A percentile compares a stretch with the other conserved stretches of the same genome.
Conservation (phyloP, 2,113 vertebrate genomes). For the Parus major region DNA sequence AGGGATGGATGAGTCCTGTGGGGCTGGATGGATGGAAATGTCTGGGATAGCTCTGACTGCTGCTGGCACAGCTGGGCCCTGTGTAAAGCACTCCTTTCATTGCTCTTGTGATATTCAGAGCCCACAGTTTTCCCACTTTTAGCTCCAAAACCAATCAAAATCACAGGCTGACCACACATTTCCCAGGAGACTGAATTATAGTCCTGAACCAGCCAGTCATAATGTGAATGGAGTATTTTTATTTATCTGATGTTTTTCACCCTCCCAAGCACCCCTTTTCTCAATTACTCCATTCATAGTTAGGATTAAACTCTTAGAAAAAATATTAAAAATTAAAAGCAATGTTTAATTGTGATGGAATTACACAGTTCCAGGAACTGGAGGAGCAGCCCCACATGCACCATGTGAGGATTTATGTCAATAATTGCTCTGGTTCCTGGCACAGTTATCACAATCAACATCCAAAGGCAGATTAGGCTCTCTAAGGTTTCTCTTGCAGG, state of each 20-base stretch:
- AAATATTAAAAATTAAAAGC: neutral
- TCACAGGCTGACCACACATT: neutral
- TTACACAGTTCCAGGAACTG: neutral
- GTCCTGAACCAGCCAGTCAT: neutral
- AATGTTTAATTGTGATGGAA: neutral
- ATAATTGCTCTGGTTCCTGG: neutral
- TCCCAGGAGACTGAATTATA: neutral
- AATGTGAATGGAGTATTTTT: neutral
- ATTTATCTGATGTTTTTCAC: neutral
- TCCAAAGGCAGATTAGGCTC: neutral
- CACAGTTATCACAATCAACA: neutral
- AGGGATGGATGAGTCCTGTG: neutral
- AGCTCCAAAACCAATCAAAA: neutral
- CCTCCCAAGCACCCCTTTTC: neutral
- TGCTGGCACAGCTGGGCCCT: neutral
- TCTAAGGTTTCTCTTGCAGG: neutral
- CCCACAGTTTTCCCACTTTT: neutral
- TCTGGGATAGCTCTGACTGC: neutral
- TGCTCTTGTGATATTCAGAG: neutral
- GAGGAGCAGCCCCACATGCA: accelerated
- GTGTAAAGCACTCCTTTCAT: neutral
- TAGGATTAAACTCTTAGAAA: neutral
- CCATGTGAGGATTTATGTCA: neutral
- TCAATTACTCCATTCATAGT: neutral
- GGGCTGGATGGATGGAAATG: neutral